Base-by-base conservation (phyloP, 2,797 vertebrate species). In the Lophura swinhoii region DNA sequence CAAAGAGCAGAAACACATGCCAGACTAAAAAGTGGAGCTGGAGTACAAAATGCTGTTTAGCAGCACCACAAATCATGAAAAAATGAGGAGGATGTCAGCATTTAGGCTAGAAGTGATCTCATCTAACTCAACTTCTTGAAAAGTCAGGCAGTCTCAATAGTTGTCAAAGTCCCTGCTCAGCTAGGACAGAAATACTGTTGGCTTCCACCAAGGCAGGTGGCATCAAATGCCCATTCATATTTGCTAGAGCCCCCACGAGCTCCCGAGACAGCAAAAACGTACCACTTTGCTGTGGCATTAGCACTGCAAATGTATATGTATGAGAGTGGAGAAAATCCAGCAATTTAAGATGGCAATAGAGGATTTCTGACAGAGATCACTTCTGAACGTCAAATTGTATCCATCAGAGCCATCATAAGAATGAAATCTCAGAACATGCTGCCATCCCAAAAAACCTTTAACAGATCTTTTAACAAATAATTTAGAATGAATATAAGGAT, bases 1-100 rank as follows among this genome's bases (percentile, higher is more conserved):
- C 55, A 55, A 28, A 77, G 71, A 84, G 35, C 18, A 80, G 69
- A 87, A 93, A 90, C 46, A 93, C 33, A 72, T 56, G 77, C 33
- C 87, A 90, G 64, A 84, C 37, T 90, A 62, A 74, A 81, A 93
- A 64, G 33, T 9, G 20, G 29, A 92, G 41, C 23, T 58, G 29
- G 51, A 93, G 21, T 79, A 28, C 88, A 90, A 92, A 93, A 69
- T 6, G 13, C 20, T 84, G 24, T 84, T 86, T 46, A 87, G 67
- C 23, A 60, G 43, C 89, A 91, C 21, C n/a, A 73, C 22, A 62
- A 60, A 71, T 48, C 37, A 90, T 46, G 53, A 79, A 81, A 84
- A 91, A 67, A 73, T 13, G 7, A 59, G 41, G 4, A 86, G 33
- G 55, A 90, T 5, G 18, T 63, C 67, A 86, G 63, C 58, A 31